phyloP scores from a whole-genome alignment of 2,113 vertebrate species.

The Jaculus jaculus region DNA sequence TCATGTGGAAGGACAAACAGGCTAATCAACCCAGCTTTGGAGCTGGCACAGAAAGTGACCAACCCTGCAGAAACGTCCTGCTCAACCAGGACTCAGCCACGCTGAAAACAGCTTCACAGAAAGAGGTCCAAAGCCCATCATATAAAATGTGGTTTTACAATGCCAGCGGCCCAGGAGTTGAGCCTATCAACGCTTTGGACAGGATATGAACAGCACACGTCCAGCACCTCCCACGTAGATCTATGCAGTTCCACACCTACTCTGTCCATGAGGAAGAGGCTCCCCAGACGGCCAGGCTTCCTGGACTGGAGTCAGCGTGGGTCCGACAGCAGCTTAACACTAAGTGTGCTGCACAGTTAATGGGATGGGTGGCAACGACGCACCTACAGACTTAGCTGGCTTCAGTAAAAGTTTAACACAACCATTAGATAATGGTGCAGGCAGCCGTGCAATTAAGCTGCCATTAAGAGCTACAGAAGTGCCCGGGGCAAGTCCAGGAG shows the following conservation, averaged over 20 bases:
- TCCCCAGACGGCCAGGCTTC: neutral
- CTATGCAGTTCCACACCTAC: neutral
- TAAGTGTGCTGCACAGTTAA: neutral
- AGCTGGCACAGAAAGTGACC: neutral
- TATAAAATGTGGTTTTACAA: neutral
- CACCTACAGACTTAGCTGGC: neutral
- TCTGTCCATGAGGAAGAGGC: neutral
- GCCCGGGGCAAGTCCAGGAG: conserved; percentile 10
- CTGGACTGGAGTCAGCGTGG: neutral
- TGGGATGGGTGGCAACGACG: neutral
- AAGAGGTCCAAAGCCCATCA: neutral
- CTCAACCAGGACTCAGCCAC: neutral
- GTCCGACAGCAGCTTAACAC: neutral
- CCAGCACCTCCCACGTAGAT: neutral
- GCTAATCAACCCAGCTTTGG: neutral
- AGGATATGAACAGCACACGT: neutral
- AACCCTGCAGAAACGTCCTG: neutral
- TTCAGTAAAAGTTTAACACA: neutral
- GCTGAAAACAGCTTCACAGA: neutral
- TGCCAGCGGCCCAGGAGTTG: neutral
- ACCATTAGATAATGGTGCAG: neutral
- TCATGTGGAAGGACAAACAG: neutral
- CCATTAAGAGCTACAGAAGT: conserved; percentile 11
- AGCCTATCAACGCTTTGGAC: neutral
- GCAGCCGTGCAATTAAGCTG: neutral